Evolutionary conservation across 2,113 vertebrate genomes (phyloP).

Genomic region (Uria aalge): DNA sequence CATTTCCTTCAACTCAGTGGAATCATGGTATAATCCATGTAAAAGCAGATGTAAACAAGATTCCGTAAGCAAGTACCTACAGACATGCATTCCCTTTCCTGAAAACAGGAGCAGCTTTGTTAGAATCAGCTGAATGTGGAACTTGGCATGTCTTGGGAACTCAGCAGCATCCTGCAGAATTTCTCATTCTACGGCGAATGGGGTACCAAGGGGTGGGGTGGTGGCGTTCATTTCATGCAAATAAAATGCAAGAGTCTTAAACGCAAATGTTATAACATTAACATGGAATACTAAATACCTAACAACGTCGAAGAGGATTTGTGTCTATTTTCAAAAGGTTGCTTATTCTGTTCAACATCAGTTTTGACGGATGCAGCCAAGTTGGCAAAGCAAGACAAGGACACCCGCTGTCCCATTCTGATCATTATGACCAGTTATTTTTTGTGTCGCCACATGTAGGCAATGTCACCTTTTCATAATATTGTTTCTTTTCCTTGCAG

Average conservation of each 20-base stretch:
- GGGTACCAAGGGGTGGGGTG: accelerated
- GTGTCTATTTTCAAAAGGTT: not conserved
- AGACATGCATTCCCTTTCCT: not conserved
- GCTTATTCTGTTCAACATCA: not conserved
- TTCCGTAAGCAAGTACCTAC: not conserved
- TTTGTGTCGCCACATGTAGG: accelerated
- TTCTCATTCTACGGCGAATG: not conserved
- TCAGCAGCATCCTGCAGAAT: not conserved
- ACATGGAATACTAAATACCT: not conserved
- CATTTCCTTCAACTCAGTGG: not conserved
- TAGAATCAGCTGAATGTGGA: not conserved
- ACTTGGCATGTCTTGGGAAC: not conserved
- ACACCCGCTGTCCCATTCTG: not conserved
- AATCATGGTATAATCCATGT: not conserved
- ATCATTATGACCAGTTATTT: not conserved
- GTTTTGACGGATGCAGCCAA: not conserved
- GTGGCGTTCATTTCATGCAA: not conserved
- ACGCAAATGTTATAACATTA: not conserved
- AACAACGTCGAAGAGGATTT: not conserved
- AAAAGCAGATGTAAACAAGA: not conserved
- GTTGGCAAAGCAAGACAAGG: not conserved
- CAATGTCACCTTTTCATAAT: not conserved
- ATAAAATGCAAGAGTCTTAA: not conserved
- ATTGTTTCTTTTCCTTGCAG: not conserved
- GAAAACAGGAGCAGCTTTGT: not conserved